Percentiles rank a stretch among this genome's conserved stretches.
These are phyloP conservation scores for Drosophila atripex DNA, from an alignment of 2,888 invertebrate genomes.

Conservation along the genomic window DNA sequence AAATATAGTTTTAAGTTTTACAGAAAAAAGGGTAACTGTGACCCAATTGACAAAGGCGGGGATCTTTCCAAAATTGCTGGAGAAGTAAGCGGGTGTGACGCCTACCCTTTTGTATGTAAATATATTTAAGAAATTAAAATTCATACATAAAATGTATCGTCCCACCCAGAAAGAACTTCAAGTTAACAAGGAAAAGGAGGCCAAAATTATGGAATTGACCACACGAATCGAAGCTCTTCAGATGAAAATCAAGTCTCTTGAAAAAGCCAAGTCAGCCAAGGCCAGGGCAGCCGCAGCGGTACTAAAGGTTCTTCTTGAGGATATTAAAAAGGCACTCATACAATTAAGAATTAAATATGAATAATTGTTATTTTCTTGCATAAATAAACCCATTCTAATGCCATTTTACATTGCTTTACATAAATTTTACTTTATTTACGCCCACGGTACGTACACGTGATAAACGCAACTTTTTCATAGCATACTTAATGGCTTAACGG, in stretches of 20 bases:
- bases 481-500: conserved; percentile 11
- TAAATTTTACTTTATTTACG: neutral
- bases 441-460: neutral
- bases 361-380: neutral
- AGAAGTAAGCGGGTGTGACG: neutral
- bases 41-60: neutral
- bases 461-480: neutral
- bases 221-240: conserved; percentile 17
- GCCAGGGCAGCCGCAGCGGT: neutral
- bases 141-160: neutral
- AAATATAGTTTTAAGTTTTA: neutral
- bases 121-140: neutral
- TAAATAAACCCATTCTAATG: neutral
- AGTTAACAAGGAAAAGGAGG: conserved; percentile 14
- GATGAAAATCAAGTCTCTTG: conserved; percentile 12
- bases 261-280: conserved; percentile 7
- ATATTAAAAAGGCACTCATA: conserved; percentile 9
- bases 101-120: conserved; percentile 17
- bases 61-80: neutral
- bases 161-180: conserved; percentile 4
- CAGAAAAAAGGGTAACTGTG: neutral
- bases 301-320: conserved; percentile 6
- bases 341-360: conserved; percentile 8
- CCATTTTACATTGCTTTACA: neutral
- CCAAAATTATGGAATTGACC: conserved; percentile 13